phyloP scores from a whole-genome alignment of 2,797 vertebrate genomes.

The Microctenopoma steveboyesi region DNA sequence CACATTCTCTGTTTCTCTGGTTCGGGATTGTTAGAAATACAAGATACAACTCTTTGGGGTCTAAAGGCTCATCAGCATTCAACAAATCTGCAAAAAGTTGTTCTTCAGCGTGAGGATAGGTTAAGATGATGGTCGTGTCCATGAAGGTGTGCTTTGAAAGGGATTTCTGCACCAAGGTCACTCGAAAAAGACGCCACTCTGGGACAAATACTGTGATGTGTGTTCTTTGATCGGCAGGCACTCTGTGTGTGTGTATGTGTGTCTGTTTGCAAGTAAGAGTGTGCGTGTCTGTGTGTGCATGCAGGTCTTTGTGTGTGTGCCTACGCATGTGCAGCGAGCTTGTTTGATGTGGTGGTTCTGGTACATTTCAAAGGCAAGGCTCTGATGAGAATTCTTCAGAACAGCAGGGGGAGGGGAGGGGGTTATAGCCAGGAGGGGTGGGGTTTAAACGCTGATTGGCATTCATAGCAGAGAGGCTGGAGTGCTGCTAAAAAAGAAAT shows the following conservation, averaged over 20 bases:
- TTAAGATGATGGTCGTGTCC: slow-evolving; percentile 60
- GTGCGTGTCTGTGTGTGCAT: slow-evolving; percentile 1
- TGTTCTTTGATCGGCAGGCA: slow-evolving; percentile 65
- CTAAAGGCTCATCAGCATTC: slow-evolving; percentile 67
- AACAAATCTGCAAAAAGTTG: slow-evolving; percentile 65
- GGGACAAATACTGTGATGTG: slow-evolving; percentile 68
- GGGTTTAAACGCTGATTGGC: slow-evolving; percentile 81
- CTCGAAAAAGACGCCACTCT: slow-evolving; percentile 51
- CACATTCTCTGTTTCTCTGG: slow-evolving; percentile 51
- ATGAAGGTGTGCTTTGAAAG: slow-evolving; percentile 69
- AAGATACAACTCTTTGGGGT: slow-evolving; percentile 63
- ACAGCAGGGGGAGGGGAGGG: slow-evolving; percentile 68
- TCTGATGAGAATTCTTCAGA: slow-evolving; percentile 83
- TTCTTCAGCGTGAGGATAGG: slow-evolving; percentile 54
- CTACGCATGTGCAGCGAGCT: slow-evolving; percentile 66
- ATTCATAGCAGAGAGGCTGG: slow-evolving; percentile 80
- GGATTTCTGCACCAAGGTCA: slow-evolving; percentile 74
- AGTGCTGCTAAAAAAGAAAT: slow-evolving; percentile 84
- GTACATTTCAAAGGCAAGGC: slow-evolving; percentile 82
- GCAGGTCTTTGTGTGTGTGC: slow-evolving; percentile 41
- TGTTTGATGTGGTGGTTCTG: slow-evolving; percentile 83
- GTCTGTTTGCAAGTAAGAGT: slow-evolving; percentile 47
- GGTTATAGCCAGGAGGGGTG: slow-evolving; percentile 75
- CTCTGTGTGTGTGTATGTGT: background rate
- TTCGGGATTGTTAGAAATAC: slow-evolving; percentile 64